These are phyloP conservation scores for Diarsia dahlii DNA, from an alignment of 2,888 invertebrate species.

Conservation along the genomic window DNA sequence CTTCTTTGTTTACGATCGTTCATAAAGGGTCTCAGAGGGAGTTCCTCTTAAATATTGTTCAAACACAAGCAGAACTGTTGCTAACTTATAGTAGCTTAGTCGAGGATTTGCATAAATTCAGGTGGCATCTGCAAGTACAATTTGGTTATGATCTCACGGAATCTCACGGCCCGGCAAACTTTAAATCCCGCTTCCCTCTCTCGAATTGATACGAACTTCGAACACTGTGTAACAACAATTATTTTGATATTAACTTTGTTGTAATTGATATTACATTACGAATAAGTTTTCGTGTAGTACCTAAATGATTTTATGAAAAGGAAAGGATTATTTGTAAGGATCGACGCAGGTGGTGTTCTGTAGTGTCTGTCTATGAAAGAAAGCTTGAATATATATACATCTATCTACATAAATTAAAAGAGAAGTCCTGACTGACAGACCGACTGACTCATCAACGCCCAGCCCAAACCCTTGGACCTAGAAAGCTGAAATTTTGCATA, in stretches of 20 bases:
- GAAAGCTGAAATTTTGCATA: too few relatives aligned
- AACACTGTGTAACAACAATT: constrained; percentile 18
- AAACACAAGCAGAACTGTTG: constrained; percentile 68
- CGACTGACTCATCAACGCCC: too few relatives aligned
- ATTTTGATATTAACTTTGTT: constrained; percentile 9
- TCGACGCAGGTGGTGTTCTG: not conserved
- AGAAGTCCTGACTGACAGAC: too few relatives aligned
- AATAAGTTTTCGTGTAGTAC: not conserved
- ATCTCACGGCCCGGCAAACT: constrained; percentile 68
- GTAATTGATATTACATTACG: not conserved
- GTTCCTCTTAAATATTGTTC: constrained; percentile 63
- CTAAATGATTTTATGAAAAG: not conserved
- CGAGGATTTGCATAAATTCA: constrained; percentile 78
- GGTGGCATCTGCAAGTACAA: constrained; percentile 80
- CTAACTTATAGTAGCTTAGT: constrained; percentile 74
- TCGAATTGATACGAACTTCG: constrained; percentile 45
- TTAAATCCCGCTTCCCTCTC: constrained; percentile 37
- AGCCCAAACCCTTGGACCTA: too few relatives aligned
- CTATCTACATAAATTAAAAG: too few relatives aligned
- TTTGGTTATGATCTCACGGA: constrained; percentile 70
- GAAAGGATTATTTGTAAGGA: not conserved
- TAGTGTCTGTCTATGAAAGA: not conserved
- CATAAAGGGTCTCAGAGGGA: constrained; percentile 32
- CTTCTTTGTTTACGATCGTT: constrained; percentile 41
- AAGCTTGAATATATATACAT: not conserved